phyloP scores from a whole-genome alignment of 2,888 invertebrate species.

The Dynastes grantii region DNA sequence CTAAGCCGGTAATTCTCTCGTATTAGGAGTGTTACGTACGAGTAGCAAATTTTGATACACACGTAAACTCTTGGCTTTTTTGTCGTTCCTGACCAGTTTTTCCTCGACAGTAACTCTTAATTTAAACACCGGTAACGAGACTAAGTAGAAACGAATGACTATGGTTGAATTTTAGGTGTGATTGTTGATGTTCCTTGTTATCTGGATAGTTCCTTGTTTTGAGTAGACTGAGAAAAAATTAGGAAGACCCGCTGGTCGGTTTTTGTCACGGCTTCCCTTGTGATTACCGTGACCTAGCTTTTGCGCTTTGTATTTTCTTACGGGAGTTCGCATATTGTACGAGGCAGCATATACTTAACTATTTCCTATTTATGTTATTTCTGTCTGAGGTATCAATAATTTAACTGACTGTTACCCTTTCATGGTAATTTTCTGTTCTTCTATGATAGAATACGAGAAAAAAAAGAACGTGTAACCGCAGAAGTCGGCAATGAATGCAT shows the following conservation, averaged over 20 bases:
- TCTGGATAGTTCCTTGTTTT: constrained; percentile 44
- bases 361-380: constrained; percentile 1
- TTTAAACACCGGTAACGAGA: constrained; percentile 58
- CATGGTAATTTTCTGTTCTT: constrained; percentile 50
- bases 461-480: too few relatives aligned
- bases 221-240: constrained; percentile 15
- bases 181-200: constrained; percentile 57
- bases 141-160: constrained; percentile 66
- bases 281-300: constrained; percentile 15
- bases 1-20: constrained; percentile 38
- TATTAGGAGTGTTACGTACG: constrained; percentile 18
- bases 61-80: constrained; percentile 35
- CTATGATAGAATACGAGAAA: too few relatives aligned
- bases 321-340: constrained; percentile 36
- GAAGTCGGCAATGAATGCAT: too few relatives aligned
- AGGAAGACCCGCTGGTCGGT: constrained; percentile 23
- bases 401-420: constrained; percentile 37
- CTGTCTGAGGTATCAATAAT: background rate
- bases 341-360: background rate
- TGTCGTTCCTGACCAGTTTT: constrained; percentile 25
- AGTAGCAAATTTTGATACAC: constrained; percentile 34
- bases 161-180: constrained; percentile 63
- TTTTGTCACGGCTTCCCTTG: constrained; percentile 26
- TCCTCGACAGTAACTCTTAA: constrained; percentile 54
- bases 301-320: constrained; percentile 10